These are phyloP conservation scores for Phyllotreta striolata DNA, from an alignment of 2,888 invertebrate genomes.

Conservation along the genomic window DNA sequence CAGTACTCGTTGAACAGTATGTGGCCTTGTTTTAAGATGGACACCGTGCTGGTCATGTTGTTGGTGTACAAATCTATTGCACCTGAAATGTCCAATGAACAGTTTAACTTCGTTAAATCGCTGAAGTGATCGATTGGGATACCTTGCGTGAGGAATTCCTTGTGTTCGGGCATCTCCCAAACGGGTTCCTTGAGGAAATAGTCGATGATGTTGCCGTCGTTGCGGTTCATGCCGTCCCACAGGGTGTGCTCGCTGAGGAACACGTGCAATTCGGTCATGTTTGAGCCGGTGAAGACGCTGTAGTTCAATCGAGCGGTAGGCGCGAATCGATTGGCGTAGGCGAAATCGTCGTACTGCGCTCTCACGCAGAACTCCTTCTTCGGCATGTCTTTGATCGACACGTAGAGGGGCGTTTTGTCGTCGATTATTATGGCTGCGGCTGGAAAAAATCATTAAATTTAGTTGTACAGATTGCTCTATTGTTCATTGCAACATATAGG, in stretches of 20 bases:
- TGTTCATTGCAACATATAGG: too few species aligned
- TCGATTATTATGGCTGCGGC: slow-evolving; percentile 81
- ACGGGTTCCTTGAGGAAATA: slow-evolving; percentile 83
- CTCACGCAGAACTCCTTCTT: slow-evolving; percentile 78
- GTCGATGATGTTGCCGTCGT: slow-evolving; percentile 76
- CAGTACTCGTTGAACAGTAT: slow-evolving; percentile 82
- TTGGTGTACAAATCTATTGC: slow-evolving; percentile 84
- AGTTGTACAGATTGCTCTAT: too few species aligned
- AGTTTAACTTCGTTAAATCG: too few species aligned
- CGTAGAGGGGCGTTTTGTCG: slow-evolving; percentile 79
- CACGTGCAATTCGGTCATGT: slow-evolving; percentile 81
- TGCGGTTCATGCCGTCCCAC: slow-evolving; percentile 84
- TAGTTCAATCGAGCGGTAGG: slow-evolving; percentile 79
- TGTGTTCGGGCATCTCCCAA: slow-evolving; percentile 82
- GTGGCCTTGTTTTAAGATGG: slow-evolving; percentile 80
- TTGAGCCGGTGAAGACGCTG: slow-evolving; percentile 82
- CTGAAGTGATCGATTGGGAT: background rate
- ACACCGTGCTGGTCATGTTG: slow-evolving; percentile 76
- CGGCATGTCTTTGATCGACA: slow-evolving; percentile 71
- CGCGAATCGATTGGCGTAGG: slow-evolving; percentile 75
- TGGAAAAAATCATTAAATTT: too few species aligned
- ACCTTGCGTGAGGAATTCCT: slow-evolving; percentile 71
- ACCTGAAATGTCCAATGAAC: slow-evolving; percentile 50
- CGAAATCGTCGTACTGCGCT: slow-evolving; percentile 81
- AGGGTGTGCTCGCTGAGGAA: slow-evolving; percentile 66